Evolutionary conservation across 2,797 vertebrate species (phyloP), one percentile per base, ranked within the genome.

Genomic region (Neomorphus geoffroyi): DNA sequence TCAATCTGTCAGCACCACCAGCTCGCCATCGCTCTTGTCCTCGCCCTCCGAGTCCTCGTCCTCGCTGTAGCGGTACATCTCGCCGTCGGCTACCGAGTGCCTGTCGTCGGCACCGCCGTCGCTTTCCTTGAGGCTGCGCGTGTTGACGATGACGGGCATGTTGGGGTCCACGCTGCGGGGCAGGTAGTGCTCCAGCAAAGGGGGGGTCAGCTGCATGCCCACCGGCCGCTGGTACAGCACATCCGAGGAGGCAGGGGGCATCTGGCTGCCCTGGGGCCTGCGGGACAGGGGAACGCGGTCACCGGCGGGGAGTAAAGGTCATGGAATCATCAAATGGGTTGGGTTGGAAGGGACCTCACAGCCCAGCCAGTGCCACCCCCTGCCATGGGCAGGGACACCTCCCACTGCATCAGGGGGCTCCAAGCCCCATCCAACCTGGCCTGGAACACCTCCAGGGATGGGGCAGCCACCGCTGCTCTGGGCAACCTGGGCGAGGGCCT

Each of bases 1-100:
- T 99, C 98, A 99, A 98, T 99, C 99, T 0, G 99, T 99, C 86
- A 99, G 98, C 75, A 99, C 99, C 96, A 99, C 99, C 95, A 99
- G 95, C 96, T 99, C 99, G 6, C 99, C 98, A 4, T 99, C 99
- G 0, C 99, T 99, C 97, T 98, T 98, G 39, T 99, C 99, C 32
- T 98, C 99, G 0, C 96, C 97, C 37, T 99, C 99, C 0, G 99
- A 99, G 83, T 99, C 99, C 90, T 99, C 98, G 2, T 98, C 99
- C 94, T 99, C 99, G 14, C 99, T 99, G 98, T 98, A 99, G 21
- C 98, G 98, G 48, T 98, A 98, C 86, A 98, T 95, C 92, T 97
- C 97, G 0, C 97, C 96, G 0, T 98, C 97, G 0, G 96, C 93
- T 90, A 89, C 96, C 3, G 97, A 96, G 86, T 97, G 98, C 84